phyloP scores from a whole-genome alignment of 1,140 invertebrate genomes.

The Micrasema longulum region DNA sequence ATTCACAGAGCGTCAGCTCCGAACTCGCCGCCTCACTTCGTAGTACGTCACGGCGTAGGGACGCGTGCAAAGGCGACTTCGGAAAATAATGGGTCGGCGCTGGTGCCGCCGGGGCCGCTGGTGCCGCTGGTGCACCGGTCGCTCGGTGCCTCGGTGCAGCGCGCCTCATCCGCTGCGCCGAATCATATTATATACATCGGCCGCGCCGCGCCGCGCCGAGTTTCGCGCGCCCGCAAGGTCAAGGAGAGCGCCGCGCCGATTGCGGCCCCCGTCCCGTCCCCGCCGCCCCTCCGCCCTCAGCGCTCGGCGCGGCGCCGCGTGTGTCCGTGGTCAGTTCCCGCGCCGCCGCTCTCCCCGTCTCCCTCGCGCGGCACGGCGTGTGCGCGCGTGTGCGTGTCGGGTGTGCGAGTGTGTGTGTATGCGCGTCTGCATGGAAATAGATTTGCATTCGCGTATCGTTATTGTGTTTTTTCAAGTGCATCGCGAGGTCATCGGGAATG shows the following conservation, averaged over 20 bases:
- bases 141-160: too few species aligned
- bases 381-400: not conserved
- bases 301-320: conserved; percentile 19
- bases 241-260: conserved; percentile 45
- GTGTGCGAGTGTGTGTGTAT: not conserved
- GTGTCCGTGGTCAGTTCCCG: conserved; percentile 44
- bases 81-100: too few species aligned
- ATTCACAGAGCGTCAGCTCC: too few species aligned
- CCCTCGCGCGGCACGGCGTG: not conserved
- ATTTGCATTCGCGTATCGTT: conserved; percentile 32
- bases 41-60: too few species aligned
- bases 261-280: conserved; percentile 6
- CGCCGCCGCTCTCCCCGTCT: not conserved
- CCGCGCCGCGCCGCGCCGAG: conserved; percentile 22
- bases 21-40: too few species aligned
- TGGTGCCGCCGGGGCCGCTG: too few species aligned
- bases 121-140: too few species aligned
- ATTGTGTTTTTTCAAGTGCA: conserved; percentile 43
- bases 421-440: conserved; percentile 16
- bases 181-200: too few species aligned
- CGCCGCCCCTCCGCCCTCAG: conserved; percentile 3
- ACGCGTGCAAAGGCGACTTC: too few species aligned
- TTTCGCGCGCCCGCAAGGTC: conserved; percentile 39
- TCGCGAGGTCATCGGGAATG: conserved; percentile 37
- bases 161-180: conserved; percentile 1